Evolutionary conservation across 1,140 invertebrate species (phyloP).

Genomic region (Saccostrea cuccullata): DNA sequence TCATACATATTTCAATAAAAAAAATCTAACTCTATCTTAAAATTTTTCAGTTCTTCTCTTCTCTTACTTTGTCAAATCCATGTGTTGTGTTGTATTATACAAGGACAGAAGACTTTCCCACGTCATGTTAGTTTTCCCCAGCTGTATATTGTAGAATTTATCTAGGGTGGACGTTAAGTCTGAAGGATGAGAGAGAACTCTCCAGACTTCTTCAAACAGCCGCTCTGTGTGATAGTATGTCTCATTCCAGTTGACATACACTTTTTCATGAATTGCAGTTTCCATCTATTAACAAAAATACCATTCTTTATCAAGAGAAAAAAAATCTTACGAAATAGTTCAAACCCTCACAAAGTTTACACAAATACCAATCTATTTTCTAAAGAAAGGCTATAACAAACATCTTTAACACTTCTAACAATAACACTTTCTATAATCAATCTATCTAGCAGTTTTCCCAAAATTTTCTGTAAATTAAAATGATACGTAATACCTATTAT

Average conservation of each 20-base stretch:
- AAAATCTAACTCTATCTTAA: neutral
- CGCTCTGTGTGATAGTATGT: neutral
- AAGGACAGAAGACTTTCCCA: conserved; percentile 39
- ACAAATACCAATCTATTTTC: no score
- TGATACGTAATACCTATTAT: no score
- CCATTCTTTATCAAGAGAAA: no score
- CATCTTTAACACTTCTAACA: no score
- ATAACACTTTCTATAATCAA: no score
- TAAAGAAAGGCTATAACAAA: no score
- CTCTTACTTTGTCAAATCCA: conserved; percentile 42
- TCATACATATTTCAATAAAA: neutral
- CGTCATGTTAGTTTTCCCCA: conserved; percentile 37
- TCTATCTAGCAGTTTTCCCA: no score
- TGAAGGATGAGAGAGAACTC: neutral
- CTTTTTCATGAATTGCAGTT: neutral
- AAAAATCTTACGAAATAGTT: no score
- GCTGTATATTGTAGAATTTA: conserved; percentile 6
- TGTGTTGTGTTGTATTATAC: conserved; percentile 10
- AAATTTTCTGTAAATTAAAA: no score
- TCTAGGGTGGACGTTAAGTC: neutral
- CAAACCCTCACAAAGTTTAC: no score
- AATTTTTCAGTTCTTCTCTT: neutral
- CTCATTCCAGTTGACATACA: conserved; percentile 23
- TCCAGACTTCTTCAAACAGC: neutral
- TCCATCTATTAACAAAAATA: neutral